phyloP scores from a whole-genome alignment of 2,888 invertebrate genomes.

The Disparrhopalites patrizii region DNA sequence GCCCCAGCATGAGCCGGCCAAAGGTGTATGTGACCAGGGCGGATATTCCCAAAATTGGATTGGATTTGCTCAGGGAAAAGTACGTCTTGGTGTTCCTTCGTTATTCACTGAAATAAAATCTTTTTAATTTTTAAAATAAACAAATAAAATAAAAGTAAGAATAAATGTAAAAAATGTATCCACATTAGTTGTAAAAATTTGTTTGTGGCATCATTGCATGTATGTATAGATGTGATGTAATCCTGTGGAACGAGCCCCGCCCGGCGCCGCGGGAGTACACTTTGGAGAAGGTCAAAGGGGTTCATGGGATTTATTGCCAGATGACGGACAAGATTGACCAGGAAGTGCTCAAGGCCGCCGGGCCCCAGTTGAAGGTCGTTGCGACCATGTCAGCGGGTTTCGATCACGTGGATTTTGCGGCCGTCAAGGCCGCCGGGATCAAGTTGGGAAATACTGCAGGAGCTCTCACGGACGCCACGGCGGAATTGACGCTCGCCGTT shows the following conservation, averaged over 20 bases:
- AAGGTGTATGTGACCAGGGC: too few species aligned
- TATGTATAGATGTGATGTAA: constrained; percentile 49
- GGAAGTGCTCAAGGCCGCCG: constrained; percentile 67
- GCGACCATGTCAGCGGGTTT: constrained; percentile 87
- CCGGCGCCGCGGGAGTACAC: constrained; percentile 66
- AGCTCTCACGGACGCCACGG: constrained; percentile 71
- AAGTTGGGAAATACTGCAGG: constrained; percentile 83
- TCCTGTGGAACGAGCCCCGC: constrained; percentile 50
- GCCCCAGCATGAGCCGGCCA: too few species aligned
- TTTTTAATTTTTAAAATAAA: too few species aligned
- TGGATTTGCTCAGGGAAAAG: too few species aligned
- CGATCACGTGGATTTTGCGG: constrained; percentile 77
- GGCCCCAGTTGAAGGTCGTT: constrained; percentile 71
- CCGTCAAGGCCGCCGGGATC: constrained; percentile 69
- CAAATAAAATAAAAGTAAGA: too few species aligned
- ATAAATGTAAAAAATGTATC: too few species aligned
- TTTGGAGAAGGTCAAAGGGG: constrained; percentile 65
- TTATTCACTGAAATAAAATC: too few species aligned
- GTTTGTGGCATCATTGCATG: too few species aligned
- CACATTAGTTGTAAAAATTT: too few species aligned
- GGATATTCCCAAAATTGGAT: too few species aligned
- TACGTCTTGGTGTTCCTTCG: too few species aligned
- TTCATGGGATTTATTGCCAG: constrained; percentile 73
- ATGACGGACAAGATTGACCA: constrained; percentile 78
- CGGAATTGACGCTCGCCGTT: constrained; percentile 80